Evolutionary conservation across 2,113 vertebrate species (phyloP).

Genomic region (Oncorhynchus keta): DNA sequence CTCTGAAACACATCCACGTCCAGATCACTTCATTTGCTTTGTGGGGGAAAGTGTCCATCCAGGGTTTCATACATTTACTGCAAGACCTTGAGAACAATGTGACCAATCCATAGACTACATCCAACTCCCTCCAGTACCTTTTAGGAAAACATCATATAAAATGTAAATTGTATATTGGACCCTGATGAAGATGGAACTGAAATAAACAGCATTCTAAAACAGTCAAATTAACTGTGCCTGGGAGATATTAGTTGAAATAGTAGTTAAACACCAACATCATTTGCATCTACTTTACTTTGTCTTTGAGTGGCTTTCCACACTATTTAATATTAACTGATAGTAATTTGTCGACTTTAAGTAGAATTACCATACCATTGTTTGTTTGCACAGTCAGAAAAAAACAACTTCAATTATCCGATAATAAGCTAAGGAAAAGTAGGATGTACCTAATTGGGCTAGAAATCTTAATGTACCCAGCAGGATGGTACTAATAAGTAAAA

Average conservation of each 20-base stretch:
- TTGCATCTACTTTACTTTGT: neutral
- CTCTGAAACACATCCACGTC: neutral
- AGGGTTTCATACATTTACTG: neutral
- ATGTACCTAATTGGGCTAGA: slow-evolving; percentile 46
- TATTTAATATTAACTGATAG: slow-evolving; percentile 28
- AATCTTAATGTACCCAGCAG: slow-evolving; percentile 51
- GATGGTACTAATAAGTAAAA: slow-evolving; percentile 48
- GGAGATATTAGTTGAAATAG: neutral
- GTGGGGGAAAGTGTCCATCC: neutral
- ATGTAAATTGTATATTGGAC: neutral
- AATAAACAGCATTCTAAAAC: neutral
- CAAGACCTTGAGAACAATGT: neutral
- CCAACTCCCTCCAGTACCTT: neutral
- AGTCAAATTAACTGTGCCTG: neutral
- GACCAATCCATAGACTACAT: neutral
- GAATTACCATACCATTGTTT: slow-evolving; percentile 34
- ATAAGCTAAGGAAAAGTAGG: slow-evolving; percentile 20
- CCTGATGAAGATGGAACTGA: neutral
- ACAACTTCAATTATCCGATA: slow-evolving; percentile 28
- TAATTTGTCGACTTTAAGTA: slow-evolving; percentile 38
- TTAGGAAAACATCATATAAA: neutral
- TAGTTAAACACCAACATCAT: neutral
- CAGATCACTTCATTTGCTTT: neutral
- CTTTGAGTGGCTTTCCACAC: neutral
- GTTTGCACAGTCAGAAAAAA: slow-evolving; percentile 29